phyloP scores from a whole-genome alignment of 2,113 vertebrate genomes.

The Balaenoptera acutorostrata region DNA sequence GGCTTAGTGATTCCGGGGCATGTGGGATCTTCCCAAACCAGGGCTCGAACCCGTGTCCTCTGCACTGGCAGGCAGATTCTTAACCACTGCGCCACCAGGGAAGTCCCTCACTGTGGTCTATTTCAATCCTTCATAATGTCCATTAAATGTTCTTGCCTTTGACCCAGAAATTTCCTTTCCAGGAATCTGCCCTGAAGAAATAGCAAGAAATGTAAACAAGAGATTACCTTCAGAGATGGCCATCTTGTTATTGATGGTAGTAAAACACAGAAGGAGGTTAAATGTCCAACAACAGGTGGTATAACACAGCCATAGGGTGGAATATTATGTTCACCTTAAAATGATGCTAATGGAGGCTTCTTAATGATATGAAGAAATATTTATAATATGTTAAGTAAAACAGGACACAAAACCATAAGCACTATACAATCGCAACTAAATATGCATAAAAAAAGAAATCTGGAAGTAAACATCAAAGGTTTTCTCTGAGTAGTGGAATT shows the following conservation, averaged over 20 bases:
- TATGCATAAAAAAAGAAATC: not conserved
- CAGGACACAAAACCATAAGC: not conserved
- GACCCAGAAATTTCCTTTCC: not conserved
- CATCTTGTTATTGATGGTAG: not conserved
- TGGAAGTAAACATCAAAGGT: not conserved
- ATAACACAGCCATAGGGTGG: not conserved
- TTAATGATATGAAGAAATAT: not conserved
- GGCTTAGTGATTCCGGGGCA: too few relatives aligned
- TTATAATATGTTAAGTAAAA: not conserved
- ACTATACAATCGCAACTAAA: not conserved
- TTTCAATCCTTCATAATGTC: not conserved
- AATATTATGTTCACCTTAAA: not conserved
- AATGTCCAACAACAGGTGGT: not conserved
- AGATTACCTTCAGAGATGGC: not conserved
- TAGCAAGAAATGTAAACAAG: not conserved
- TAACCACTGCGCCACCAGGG: too few relatives aligned
- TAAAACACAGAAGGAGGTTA: not conserved
- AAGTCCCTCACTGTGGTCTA: not conserved
- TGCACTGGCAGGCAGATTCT: too few relatives aligned
- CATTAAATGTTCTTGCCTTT: not conserved
- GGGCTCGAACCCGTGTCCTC: too few relatives aligned
- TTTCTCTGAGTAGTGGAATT: not conserved
- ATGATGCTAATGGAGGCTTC: not conserved
- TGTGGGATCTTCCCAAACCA: too few relatives aligned
- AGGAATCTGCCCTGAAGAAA: conserved; percentile 25